Evolutionary conservation across 2,797 vertebrate species (phyloP).

Genomic region (Sebastolobus alascanus): DNA sequence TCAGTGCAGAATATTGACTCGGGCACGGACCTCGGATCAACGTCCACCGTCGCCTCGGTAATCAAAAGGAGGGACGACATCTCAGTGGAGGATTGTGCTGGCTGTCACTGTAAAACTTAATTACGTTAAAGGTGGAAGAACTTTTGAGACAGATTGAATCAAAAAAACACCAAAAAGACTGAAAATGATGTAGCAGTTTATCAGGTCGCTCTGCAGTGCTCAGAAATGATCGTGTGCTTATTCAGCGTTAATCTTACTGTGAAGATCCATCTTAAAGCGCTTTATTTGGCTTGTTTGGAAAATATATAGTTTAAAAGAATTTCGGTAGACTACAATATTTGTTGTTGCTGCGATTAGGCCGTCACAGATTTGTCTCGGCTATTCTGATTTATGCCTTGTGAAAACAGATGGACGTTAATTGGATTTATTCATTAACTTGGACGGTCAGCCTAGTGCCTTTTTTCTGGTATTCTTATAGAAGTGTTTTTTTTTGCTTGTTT

Average conservation of each 20-base stretch:
- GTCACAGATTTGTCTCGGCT: neutral
- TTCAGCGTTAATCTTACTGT: constrained; percentile 35
- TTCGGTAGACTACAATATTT: constrained; percentile 12
- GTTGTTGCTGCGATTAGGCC: constrained; percentile 9
- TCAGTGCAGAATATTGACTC: constrained; percentile 19
- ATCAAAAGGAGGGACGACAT: constrained; percentile 31
- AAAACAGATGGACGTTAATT: neutral
- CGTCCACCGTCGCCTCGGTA: constrained; percentile 12
- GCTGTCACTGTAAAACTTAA: neutral
- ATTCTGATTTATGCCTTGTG: constrained; percentile 15
- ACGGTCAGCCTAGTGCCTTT: constrained; percentile 63
- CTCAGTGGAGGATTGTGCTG: constrained; percentile 23
- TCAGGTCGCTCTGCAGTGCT: constrained; percentile 32
- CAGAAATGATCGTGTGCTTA: constrained; percentile 29
- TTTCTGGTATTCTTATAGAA: constrained; percentile 19
- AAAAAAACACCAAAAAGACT: constrained; percentile 31
- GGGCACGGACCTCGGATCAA: constrained; percentile 23
- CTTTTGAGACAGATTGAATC: constrained; percentile 11
- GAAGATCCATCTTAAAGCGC: constrained; percentile 10
- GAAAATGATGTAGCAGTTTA: constrained; percentile 20
- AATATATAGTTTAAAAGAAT: constrained; percentile 7
- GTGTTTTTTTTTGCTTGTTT: constrained; percentile 45
- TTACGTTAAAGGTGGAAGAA: constrained; percentile 18
- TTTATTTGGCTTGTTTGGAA: constrained; percentile 36
- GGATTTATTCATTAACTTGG: constrained; percentile 16